Conservation (phyloP, 23 tunicate species). For the Halocynthia roretzi region DNA sequence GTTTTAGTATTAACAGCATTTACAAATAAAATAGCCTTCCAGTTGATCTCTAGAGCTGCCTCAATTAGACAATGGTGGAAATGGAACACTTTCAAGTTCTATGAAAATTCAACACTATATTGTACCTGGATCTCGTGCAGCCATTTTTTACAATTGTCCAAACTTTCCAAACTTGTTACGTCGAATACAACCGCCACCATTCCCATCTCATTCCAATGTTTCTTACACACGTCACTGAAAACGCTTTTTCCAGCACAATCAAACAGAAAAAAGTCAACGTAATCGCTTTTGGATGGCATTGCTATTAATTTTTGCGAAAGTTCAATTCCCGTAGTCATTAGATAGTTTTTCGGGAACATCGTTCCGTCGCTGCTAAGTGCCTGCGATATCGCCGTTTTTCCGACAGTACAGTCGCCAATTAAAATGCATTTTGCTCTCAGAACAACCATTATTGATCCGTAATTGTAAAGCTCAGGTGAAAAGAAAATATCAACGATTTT, state of each 20-base stretch:
- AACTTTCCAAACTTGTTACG: conserved; percentile 48
- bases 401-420: conserved; percentile 80
- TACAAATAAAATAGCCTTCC: neutral
- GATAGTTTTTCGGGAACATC: conserved; percentile 67
- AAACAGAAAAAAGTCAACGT: conserved; percentile 58
- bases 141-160: conserved; percentile 64
- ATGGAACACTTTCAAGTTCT: no score
- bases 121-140: conserved; percentile 34
- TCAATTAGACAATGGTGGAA: no score
- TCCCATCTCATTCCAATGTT: conserved; percentile 53
- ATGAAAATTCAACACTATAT: conserved; percentile 23
- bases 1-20: no score
- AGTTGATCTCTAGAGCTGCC: neutral
- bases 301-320: conserved; percentile 32
- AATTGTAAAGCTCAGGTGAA: no score
- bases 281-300: conserved; percentile 17
- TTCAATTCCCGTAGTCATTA: conserved; percentile 60
- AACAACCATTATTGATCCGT: conserved; percentile 36
- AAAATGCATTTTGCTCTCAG: conserved; percentile 64
- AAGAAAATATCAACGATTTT: no score
- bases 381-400: conserved; percentile 80
- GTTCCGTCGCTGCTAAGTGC: conserved; percentile 73
- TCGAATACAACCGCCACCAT: conserved; percentile 85
- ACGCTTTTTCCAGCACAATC: conserved; percentile 67
- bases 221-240: conserved; percentile 47